These are phyloP conservation scores for Drosophila putrida DNA, from an alignment of 2,888 invertebrate species.

Conservation along the genomic window DNA sequence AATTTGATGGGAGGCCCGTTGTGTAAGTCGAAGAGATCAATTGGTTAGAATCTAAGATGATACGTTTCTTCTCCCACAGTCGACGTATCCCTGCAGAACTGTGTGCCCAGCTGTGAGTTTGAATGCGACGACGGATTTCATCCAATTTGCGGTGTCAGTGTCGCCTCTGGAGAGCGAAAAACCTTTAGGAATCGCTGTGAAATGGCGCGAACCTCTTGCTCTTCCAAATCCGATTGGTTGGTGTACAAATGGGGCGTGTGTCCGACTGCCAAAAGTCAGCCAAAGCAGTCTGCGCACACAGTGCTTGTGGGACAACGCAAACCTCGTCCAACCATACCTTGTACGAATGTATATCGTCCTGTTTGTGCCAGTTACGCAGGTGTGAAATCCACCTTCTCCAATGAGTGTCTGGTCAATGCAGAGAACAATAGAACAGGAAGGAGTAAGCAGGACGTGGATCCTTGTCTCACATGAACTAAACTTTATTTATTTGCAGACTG, in stretches of 20 bases:
- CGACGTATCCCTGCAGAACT: conserved; percentile 55
- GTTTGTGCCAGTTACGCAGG: conserved; percentile 77
- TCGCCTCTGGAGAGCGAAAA: conserved; percentile 42
- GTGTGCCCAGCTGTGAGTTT: conserved; percentile 66
- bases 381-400: conserved; percentile 80
- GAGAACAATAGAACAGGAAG: conserved; percentile 74
- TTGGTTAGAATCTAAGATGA: not conserved
- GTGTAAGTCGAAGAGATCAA: conserved; percentile 41
- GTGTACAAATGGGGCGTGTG: conserved; percentile 56
- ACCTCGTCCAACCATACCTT: conserved; percentile 62
- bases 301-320: conserved; percentile 40
- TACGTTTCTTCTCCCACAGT: conserved; percentile 18
- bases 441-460: conserved; percentile 47
- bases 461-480: not conserved
- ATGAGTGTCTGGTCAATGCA: conserved; percentile 78
- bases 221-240: conserved; percentile 57
- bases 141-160: conserved; percentile 68
- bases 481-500: conserved; percentile 59
- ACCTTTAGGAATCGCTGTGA: conserved; percentile 72
- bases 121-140: conserved; percentile 44
- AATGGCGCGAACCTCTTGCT: conserved; percentile 63
- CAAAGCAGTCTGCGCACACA: conserved; percentile 24
- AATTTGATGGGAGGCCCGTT: conserved; percentile 48
- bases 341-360: conserved; percentile 73
- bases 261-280: conserved; percentile 15